Evolutionary conservation across 2,797 vertebrate genomes (phyloP).

Genomic region (Argya squamiceps): DNA sequence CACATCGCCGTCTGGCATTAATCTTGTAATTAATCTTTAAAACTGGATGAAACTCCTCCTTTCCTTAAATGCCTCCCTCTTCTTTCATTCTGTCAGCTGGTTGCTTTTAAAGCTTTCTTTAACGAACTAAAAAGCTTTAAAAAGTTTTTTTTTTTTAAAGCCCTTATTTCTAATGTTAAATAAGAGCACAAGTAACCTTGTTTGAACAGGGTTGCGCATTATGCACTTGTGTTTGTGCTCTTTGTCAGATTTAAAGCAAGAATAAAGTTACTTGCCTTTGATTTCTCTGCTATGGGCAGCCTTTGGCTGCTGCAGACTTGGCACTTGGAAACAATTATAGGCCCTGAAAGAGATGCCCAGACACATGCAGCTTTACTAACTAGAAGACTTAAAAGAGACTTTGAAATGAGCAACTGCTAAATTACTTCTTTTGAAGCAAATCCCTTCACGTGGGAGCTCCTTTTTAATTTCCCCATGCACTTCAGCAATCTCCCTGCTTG

Average conservation of each 20-base stretch:
- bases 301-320: neutral
- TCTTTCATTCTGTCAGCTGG: neutral
- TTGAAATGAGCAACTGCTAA: neutral
- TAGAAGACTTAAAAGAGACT: neutral
- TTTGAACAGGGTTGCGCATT: neutral
- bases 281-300: neutral
- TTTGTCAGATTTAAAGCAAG: neutral
- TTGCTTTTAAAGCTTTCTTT: neutral
- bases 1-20: neutral
- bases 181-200: neutral
- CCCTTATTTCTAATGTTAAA: neutral
- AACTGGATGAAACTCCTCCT: neutral
- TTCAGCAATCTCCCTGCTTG: fast-evolving
- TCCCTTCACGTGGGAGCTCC: neutral
- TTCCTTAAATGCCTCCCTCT: neutral
- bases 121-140: neutral
- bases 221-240: neutral
- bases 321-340: neutral
- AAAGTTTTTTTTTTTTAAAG: neutral
- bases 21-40: neutral
- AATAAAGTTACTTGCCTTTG: neutral
- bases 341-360: neutral
- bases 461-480: neutral
- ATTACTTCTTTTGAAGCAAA: neutral
- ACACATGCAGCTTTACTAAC: neutral